These are phyloP conservation scores for Gorsachius magnificus DNA, from an alignment of 2,797 vertebrate species.

Conservation along the genomic window DNA sequence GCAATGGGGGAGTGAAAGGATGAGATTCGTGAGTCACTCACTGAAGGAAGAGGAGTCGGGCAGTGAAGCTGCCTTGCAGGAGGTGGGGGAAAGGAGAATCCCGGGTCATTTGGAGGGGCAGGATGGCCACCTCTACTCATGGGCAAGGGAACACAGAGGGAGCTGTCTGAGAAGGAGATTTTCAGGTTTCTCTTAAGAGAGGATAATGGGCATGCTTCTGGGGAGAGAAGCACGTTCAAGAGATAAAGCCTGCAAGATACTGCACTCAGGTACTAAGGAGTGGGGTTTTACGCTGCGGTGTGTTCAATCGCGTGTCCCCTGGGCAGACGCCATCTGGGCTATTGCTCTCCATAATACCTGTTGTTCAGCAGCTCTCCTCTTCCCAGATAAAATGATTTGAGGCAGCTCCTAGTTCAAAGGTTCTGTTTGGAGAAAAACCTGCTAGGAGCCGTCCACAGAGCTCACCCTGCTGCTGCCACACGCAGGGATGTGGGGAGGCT, in stretches of 20 bases:
- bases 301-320: not conserved
- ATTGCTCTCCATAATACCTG: not conserved
- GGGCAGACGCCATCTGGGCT: not conserved
- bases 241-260: not conserved
- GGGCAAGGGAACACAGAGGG: not conserved
- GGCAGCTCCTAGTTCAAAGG: not conserved
- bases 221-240: not conserved
- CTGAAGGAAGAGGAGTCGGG: not conserved
- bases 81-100: not conserved
- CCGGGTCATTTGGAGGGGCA: not conserved
- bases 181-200: not conserved
- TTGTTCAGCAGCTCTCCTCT: not conserved
- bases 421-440: not conserved
- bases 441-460: not conserved
- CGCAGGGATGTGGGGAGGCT: not conserved
- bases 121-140: not conserved
- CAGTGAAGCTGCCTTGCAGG: not conserved
- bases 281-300: not conserved
- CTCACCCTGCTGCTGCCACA: not conserved
- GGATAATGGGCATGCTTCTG: not conserved
- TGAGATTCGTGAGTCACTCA: not conserved
- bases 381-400: not conserved
- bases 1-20: not conserved
- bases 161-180: not conserved
- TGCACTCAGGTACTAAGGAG: not conserved